Evolutionary conservation across 1,140 invertebrate genomes (phyloP).

Genomic region (Calycopis cecrops): DNA sequence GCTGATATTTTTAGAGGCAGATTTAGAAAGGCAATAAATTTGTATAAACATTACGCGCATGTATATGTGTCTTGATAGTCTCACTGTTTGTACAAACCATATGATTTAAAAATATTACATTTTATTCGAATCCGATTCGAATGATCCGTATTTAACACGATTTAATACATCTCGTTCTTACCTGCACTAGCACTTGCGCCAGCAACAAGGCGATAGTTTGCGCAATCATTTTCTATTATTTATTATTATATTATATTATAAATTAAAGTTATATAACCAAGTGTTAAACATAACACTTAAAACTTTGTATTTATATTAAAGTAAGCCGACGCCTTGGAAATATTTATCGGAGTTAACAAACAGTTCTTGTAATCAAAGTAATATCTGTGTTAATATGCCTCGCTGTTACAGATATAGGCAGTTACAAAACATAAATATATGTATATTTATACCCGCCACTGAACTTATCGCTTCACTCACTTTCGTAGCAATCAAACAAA

Average conservation of each 20-base stretch:
- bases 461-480: slow-evolving; percentile 8
- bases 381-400: slow-evolving; percentile 12
- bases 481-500: slow-evolving; percentile 15
- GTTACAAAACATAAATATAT: slow-evolving; percentile 6
- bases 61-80: too few relatives aligned
- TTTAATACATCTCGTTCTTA: neutral
- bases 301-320: slow-evolving; percentile 3
- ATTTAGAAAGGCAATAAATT: slow-evolving; percentile 18
- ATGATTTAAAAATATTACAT: too few relatives aligned
- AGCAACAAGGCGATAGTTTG: neutral
- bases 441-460: slow-evolving; percentile 6
- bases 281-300: neutral
- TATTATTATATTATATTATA: neutral
- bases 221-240: slow-evolving; percentile 1
- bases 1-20: too few relatives aligned
- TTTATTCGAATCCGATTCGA: too few relatives aligned
- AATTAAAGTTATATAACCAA: neutral
- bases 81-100: too few relatives aligned
- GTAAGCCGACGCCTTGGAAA: neutral
- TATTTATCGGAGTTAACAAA: slow-evolving; percentile 11
- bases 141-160: neutral
- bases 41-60: too few relatives aligned
- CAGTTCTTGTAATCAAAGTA: slow-evolving; percentile 11
- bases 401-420: neutral
- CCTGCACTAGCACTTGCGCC: neutral